Base-by-base conservation (phyloP, 2,888 invertebrate species). In the Scaptomyza caliginosa region DNA sequence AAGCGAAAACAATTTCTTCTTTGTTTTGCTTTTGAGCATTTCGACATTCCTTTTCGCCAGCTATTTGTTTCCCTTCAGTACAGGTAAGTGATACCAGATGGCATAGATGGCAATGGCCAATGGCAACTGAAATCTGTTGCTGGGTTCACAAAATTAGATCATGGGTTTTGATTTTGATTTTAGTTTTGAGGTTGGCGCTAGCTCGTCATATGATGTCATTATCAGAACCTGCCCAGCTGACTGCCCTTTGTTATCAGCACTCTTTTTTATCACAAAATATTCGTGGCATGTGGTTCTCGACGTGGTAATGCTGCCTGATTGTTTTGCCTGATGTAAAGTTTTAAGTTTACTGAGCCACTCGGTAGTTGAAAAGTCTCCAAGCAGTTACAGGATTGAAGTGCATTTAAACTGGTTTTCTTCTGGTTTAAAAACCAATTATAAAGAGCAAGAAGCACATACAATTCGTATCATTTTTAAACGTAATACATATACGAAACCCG, bases 1-100 rank as follows among this genome's bases (percentile, higher is more conserved):
- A 86, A 88, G 84, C 84, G 84, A 76, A 81, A 88, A 86, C 85
- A 85, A 88, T 88, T 88, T 84, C 77, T 85, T 87, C 88, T 86
- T 85, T 85, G 88, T 83, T 83, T 83, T 88, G 86, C 86, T 83
- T 69, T 80, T 46, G 50, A 69, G 52, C 52, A 71, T 63, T 58
- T 64, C 63, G 62, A 60, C 60, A 56, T 73, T 70, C 42, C 51
- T 66, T 46, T 65, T 64, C 48, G 46, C 56, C 72, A 79, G 57
- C 57, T 64, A 74, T 75, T 58, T 67, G 76, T 42, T 21, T 28
- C 4, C 13, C 3, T 32, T 16, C 57, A 71, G 76, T 32, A n/a
- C 57, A 71, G 76, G 66, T 76, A 73, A 66, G 46, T 76, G 56
- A 64, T 66, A 49, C 43, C 28, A 74, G 56, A 49, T 69, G 63